Evolutionary conservation across 2,797 vertebrate genomes (phyloP), one percentile per base, ranked within the genome.

Genomic region (Tenualosa thibaudeaui): DNA sequence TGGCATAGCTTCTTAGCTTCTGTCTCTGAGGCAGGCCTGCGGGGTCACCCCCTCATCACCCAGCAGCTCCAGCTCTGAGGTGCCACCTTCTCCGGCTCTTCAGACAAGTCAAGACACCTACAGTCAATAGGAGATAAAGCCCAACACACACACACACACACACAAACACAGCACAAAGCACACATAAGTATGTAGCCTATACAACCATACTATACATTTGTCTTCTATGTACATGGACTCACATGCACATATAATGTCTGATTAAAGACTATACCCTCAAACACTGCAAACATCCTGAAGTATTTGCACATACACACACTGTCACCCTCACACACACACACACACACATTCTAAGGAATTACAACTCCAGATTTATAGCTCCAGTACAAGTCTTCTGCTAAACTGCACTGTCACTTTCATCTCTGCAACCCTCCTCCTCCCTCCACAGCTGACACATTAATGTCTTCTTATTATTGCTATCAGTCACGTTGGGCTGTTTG

Each of bases 391-490:
- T 65, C 60, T 19, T 81, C 81, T 85, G 71, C 71, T 40, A 82
- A 49, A 87, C 82, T 68, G 89, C 65, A 87, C 37, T 60, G 31
- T 58, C 0, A 24, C 81, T 85, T 85, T 58, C 85, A 89, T 87
- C 86, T 84, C 83, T 19, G 5, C 82, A 46, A 60, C 22, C 46
- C 53, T 60, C 15, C 84, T 65, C 19, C 81, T n/a, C 24, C 15
- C 54, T 22, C 56, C 56, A 4, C 46, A 22, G 86, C 90, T 86
- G 62, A 85, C 86, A 88, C 87, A 84, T 89, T 90, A 88, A 89
- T 92, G 56, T 86, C 87, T 82, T 86, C 86, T 90, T 88, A 90
- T 90, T 89, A 90, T 91, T 89, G 87, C 84, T 86, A 68, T 89
- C 84, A 88, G 84, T 86, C 85, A 24, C 0, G 58, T 31, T 86